A percentile compares a stretch with the other conserved stretches of the same genome.
Conservation (phyloP, 2,113 vertebrate species). For the rat (Rattus norvegicus) region GRCr8 NC_086024.1:53946001-53946500, state of each 20-base stretch:
- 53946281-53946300: not conserved
- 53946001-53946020: not conserved
- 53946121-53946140: not conserved
- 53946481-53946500: constrained; percentile 93
- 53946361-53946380: constrained; percentile 44
- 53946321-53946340: constrained; percentile 44
- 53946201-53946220: constrained; percentile 36
- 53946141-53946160: not conserved
- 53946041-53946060: not conserved
- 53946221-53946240: not conserved
- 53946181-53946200: constrained; percentile 51
- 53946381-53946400: constrained; percentile 84
- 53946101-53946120: not conserved
- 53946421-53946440: constrained; percentile 95
- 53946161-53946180: not conserved
- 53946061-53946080: not conserved
- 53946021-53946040: constrained; percentile 27
- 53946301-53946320: not conserved
- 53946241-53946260: not conserved
- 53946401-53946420: constrained; percentile 95
- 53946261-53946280: not conserved
- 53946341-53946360: not conserved
- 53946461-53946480: constrained; percentile 92
- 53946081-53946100: not conserved
- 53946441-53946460: constrained; percentile 94